These are phyloP conservation scores for Meiosimyza platycephala DNA, from an alignment of 2,888 invertebrate genomes.

Conservation along the genomic window DNA sequence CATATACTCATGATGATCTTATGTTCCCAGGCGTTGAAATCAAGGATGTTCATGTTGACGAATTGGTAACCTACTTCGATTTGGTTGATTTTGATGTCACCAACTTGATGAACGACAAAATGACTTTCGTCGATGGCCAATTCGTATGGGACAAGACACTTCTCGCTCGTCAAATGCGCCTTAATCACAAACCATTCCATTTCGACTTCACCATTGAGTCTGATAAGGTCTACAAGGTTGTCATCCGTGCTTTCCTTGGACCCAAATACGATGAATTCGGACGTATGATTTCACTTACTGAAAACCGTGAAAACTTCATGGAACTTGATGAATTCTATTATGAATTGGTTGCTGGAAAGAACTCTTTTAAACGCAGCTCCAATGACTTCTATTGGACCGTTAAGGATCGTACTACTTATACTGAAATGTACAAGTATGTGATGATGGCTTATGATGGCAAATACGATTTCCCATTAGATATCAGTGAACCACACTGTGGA, in stretches of 20 bases:
- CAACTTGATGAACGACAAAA: constrained; percentile 48
- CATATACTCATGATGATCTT: constrained; percentile 73
- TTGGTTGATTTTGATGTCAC: constrained; percentile 72
- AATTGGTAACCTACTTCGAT: constrained; percentile 76
- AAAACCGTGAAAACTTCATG: constrained; percentile 72
- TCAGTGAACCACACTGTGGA: constrained; percentile 68
- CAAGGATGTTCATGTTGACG: constrained; percentile 72
- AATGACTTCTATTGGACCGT: constrained; percentile 62
- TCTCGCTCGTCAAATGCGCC: constrained; percentile 73
- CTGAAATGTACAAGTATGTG: constrained; percentile 66
- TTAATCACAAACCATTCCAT: constrained; percentile 76
- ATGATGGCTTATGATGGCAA: constrained; percentile 66
- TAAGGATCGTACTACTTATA: constrained; percentile 69
- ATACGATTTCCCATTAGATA: constrained; percentile 64
- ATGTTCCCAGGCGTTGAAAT: constrained; percentile 72
- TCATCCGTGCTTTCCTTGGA: constrained; percentile 75
- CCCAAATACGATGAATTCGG: constrained; percentile 74
- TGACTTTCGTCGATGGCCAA: constrained; percentile 51
- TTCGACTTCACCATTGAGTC: constrained; percentile 72
- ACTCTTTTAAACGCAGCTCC: constrained; percentile 51
- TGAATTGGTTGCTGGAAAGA: constrained; percentile 69
- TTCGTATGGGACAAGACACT: constrained; percentile 62
- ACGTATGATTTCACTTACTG: constrained; percentile 68
- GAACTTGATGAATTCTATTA: constrained; percentile 74
- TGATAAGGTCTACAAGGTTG: constrained; percentile 70